phyloP scores from a whole-genome alignment of 2,797 vertebrate genomes.

The Remorina albescens region DNA sequence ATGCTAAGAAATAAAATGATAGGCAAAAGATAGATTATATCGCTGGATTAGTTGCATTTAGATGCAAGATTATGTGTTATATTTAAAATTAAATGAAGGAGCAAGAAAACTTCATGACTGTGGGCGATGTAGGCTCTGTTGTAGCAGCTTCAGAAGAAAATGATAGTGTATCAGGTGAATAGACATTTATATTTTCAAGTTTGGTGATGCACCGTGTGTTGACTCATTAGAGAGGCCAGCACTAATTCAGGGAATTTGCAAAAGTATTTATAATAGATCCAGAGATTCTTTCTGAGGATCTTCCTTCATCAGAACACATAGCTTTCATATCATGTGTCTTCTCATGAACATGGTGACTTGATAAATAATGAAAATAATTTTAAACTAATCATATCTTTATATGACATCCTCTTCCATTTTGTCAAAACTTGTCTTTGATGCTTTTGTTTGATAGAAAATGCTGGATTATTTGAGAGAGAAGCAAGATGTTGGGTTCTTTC shows the following conservation, averaged over 20 bases:
- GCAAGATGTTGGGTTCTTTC: slow-evolving; percentile 94
- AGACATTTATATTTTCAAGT: not conserved
- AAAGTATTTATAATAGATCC: too few species aligned
- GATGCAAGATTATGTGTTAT: too few species aligned
- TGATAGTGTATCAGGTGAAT: not conserved
- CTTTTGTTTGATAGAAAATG: slow-evolving; percentile 91
- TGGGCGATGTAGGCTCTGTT: not conserved
- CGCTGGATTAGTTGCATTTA: not conserved
- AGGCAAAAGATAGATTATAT: not conserved
- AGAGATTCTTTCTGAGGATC: too few species aligned
- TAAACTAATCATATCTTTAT: slow-evolving; percentile 10
- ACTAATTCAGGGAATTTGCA: not conserved
- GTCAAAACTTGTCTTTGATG: slow-evolving; percentile 45
- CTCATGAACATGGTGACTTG: not conserved
- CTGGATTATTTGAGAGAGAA: slow-evolving; percentile 93
- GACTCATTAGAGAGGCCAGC: not conserved
- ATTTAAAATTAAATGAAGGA: too few species aligned
- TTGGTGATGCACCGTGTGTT: too few species aligned
- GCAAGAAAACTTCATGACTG: not conserved
- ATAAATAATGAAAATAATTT: slow-evolving; percentile 1
- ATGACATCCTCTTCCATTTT: slow-evolving; percentile 10
- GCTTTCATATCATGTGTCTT: not conserved
- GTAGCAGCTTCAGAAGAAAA: not conserved
- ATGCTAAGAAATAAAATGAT: not conserved
- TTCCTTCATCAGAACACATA: not conserved